These are phyloP conservation scores for Tachuris rubrigastra DNA, from an alignment of 2,113 vertebrate genomes.

Conservation along the genomic window DNA sequence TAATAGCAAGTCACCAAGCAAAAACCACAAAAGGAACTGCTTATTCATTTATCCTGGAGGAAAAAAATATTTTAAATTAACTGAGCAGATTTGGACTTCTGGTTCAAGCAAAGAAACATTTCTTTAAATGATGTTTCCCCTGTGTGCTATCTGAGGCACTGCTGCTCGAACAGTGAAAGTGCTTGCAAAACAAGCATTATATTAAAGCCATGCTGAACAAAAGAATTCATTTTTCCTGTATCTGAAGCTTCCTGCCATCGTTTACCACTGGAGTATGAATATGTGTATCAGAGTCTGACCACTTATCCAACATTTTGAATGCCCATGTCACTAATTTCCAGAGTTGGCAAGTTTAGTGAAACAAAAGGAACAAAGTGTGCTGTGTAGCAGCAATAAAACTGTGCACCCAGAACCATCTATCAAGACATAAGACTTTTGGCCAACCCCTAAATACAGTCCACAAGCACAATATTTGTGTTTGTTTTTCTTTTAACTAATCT, in stretches of 20 bases:
- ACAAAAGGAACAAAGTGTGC: constrained; percentile 54
- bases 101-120: constrained; percentile 56
- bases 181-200: background rate
- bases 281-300: background rate
- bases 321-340: constrained; percentile 43
- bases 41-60: constrained; percentile 29
- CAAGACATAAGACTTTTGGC: background rate
- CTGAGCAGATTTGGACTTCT: constrained; percentile 56
- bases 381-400: constrained; percentile 17
- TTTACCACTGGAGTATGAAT: background rate
- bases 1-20: constrained; percentile 41
- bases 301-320: constrained; percentile 52
- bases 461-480: background rate
- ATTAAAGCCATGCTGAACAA: background rate
- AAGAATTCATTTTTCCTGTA: constrained; percentile 42
- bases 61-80: constrained; percentile 44
- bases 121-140: constrained; percentile 65
- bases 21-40: constrained; percentile 50
- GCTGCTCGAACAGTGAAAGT: background rate
- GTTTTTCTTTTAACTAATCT: background rate
- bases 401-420: background rate
- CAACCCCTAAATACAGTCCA: background rate
- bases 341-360: constrained; percentile 31
- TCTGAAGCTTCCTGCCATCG: constrained; percentile 42
- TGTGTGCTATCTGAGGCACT: constrained; percentile 42